Evolutionary conservation across 2,797 vertebrate genomes (phyloP).

Genomic region (Artibeus jamaicensis): DNA sequence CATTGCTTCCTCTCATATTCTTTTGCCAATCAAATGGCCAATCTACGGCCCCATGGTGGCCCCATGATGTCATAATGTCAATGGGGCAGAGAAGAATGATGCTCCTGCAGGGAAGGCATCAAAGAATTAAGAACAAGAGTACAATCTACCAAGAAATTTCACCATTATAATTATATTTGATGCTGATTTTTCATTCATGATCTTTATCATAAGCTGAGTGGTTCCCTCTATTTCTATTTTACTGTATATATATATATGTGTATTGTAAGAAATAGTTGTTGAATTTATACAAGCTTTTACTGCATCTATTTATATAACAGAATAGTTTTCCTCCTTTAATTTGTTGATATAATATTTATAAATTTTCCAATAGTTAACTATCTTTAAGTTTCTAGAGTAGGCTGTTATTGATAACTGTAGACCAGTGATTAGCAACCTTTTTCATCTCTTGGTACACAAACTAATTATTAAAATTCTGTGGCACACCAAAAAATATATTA

Average conservation of each 20-base stretch:
- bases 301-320: neutral
- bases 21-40: neutral
- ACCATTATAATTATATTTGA: neutral
- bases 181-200: neutral
- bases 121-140: neutral
- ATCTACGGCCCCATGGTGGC: neutral
- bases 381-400: neutral
- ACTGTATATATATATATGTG: neutral
- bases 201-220: neutral
- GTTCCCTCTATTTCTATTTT: neutral
- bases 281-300: neutral
- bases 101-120: neutral
- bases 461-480: neutral
- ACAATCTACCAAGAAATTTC: neutral
- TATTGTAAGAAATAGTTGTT: neutral
- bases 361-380: neutral
- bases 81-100: neutral
- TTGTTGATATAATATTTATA: neutral
- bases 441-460: neutral
- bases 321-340: neutral
- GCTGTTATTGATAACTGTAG: neutral
- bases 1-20: neutral
- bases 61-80: neutral
- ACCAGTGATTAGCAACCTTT: neutral
- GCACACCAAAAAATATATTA: neutral